Percentiles rank a stretch among this genome's conserved stretches.
These are phyloP conservation scores for Tiliacea citrago DNA, from an alignment of 2,888 invertebrate genomes.

Conservation along the genomic window DNA sequence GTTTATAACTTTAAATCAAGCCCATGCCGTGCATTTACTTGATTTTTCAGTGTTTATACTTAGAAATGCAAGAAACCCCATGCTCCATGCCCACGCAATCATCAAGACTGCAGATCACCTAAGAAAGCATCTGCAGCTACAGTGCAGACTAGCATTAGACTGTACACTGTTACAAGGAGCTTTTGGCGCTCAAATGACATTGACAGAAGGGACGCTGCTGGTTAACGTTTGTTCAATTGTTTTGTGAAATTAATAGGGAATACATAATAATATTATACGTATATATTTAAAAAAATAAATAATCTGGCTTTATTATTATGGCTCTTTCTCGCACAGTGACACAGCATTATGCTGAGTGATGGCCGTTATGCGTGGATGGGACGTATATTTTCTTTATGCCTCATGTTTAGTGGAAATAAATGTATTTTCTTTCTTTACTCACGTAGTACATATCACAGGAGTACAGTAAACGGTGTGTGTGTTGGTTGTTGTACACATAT, in stretches of 20 bases:
- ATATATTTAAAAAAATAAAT: too few species aligned
- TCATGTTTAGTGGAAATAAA: too few species aligned
- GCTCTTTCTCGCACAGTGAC: too few species aligned
- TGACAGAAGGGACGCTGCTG: background rate
- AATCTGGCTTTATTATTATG: too few species aligned
- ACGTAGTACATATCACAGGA: conserved; percentile 74
- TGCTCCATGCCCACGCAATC: background rate
- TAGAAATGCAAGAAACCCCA: background rate
- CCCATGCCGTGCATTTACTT: background rate
- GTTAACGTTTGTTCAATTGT: too few species aligned
- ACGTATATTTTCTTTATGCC: too few species aligned
- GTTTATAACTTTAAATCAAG: background rate
- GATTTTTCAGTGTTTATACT: background rate
- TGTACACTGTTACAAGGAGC: background rate
- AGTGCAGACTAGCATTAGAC: background rate
- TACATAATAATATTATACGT: too few species aligned
- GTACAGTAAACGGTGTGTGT: conserved; percentile 76
- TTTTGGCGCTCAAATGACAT: background rate
- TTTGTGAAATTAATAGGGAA: too few species aligned
- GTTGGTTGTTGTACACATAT: conserved; percentile 54
- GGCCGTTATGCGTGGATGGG: too few species aligned
- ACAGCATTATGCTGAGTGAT: too few species aligned
- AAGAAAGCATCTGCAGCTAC: background rate
- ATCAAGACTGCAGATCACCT: background rate
- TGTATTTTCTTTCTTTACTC: conserved; percentile 60